phyloP scores from a whole-genome alignment of 53 echinoderm and acorn worm species.

The Mesocentrotus franciscanus region DNA sequence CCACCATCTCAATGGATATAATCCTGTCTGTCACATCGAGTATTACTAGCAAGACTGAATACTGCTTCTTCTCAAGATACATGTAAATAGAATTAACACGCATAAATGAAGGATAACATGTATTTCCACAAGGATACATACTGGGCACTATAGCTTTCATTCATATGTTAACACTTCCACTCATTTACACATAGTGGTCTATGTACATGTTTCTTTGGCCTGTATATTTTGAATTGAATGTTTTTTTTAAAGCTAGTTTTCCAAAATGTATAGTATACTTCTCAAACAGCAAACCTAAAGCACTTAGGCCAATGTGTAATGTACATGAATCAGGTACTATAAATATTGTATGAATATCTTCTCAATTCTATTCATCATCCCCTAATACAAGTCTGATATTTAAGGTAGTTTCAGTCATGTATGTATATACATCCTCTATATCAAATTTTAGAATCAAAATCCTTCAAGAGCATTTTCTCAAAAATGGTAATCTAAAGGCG shows the following conservation, averaged over 20 bases:
- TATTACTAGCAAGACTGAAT: neutral
- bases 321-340: neutral
- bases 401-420: neutral
- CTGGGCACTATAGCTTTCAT: neutral
- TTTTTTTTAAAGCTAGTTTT: neutral
- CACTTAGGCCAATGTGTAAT: neutral
- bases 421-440: neutral
- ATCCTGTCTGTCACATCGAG: neutral
- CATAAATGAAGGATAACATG: neutral
- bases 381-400: neutral
- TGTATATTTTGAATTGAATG: neutral
- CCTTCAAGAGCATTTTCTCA: neutral
- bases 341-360: neutral
- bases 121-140: neutral
- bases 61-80: neutral
- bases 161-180: neutral
- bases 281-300: neutral
- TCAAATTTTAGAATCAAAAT: neutral
- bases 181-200: neutral
- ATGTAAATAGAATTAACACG: neutral
- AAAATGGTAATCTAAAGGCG: neutral
- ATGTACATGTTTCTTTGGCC: slow-evolving; percentile 45
- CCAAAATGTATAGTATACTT: neutral
- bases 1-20: neutral
- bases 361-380: neutral